A percentile compares a stretch with the other conserved stretches of the same genome.
Conservation (phyloP, 2,888 invertebrate species). For the Crematogaster levior region DNA sequence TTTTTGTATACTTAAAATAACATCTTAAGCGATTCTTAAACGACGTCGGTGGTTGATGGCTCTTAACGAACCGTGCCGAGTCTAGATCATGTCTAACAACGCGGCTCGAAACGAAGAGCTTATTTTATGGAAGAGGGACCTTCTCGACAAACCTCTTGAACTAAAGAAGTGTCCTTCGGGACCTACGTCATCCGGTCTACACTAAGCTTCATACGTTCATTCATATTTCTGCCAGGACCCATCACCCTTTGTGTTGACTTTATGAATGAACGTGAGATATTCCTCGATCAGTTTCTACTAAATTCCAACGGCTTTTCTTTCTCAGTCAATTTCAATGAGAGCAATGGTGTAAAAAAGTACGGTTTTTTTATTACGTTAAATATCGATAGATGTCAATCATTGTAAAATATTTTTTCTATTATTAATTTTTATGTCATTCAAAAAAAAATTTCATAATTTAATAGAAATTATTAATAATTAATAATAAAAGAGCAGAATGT, state of each 20-base stretch:
- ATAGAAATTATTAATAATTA: conserved; percentile 18
- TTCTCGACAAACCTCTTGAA: conserved; percentile 38
- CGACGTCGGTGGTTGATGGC: conserved; percentile 51
- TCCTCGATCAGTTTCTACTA: conserved; percentile 45
- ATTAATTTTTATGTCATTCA: background rate
- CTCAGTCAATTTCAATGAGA: background rate
- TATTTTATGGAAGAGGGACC: background rate
- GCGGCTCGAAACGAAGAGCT: conserved; percentile 30
- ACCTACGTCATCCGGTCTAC: conserved; percentile 59
- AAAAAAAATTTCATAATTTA: background rate
- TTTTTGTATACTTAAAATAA: conserved; percentile 1
- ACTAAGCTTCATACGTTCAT: conserved; percentile 81
- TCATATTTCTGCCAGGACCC: conserved; percentile 75
- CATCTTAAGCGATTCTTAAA: conserved; percentile 10
- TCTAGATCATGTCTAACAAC: conserved; percentile 75
- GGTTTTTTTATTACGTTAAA: background rate
- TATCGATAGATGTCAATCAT: background rate
- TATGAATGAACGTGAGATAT: conserved; percentile 80
- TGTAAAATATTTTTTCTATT: background rate
- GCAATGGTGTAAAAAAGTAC: background rate
- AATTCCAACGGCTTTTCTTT: conserved; percentile 35
- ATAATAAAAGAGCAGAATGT: no score
- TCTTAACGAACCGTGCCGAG: conserved; percentile 75
- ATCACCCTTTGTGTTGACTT: conserved; percentile 70
- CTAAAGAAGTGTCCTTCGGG: conserved; percentile 53